Base-by-base conservation (phyloP, 2,797 vertebrate species). In the Lateolabrax maculatus region DNA sequence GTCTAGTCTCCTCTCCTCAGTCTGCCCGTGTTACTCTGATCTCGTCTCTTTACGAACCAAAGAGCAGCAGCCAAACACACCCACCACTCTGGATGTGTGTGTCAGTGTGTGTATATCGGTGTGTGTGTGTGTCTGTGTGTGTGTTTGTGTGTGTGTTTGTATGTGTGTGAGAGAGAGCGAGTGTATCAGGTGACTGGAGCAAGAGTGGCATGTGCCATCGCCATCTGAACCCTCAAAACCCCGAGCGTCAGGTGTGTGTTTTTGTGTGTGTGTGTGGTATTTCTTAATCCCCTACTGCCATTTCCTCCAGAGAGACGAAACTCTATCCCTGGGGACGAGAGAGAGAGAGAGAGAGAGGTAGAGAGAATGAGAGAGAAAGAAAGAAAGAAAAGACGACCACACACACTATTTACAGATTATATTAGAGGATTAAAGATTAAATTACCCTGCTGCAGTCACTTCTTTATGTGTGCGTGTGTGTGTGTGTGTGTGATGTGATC, bases 141-240 rank as follows among this genome's bases (percentile, higher is more conserved):
- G 21, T 51, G 64, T 25, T 27, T 36, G 74, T 25, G 64, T 34
- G 60, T 25, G 36, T 25, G 64, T 27, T 49, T 6, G 75, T 5
- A 46, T 5, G 23, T 5, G 64, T 53, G n/a, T 39, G 29, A 67
- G 63, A 58, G 63, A 55, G 71, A 76, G 60, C 36, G 60, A 53
- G 56, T 43, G 55, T 89, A 88, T 92, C 90, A 87, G 82, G 81
- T 93, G 88, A 88, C 91, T 41, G 62, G 51, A 81, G 78, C 67
- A 78, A 88, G 83, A 92, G 81, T 92, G 91, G 88, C 89, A 93
- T 92, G 89, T 92, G 88, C 90, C 90, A 91, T 84, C 62, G 63
- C 84, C 69, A 88, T 88, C 83, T 83, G 90, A 89, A 86, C 84
- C 77, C 84, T 53, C 61, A 37, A 82, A 34, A 85, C 68, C 71